These are phyloP conservation scores for Rhyacophila brunnea DNA, from an alignment of 1,140 invertebrate genomes.

Conservation along the genomic window DNA sequence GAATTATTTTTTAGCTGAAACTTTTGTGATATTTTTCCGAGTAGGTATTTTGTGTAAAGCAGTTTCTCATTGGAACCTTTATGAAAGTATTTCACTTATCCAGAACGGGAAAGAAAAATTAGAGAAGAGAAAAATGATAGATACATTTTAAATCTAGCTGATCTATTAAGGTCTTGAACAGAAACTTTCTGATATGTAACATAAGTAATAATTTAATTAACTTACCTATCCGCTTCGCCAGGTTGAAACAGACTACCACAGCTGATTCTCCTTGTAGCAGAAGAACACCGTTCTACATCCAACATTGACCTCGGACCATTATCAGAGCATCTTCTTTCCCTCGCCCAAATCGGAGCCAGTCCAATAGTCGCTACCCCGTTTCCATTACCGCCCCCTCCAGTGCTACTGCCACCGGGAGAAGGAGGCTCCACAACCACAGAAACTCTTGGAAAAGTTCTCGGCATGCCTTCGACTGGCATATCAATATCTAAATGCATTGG, in stretches of 20 bases:
- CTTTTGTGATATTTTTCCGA: too few species aligned
- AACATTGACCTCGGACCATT: slow-evolving; percentile 29
- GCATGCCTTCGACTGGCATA: slow-evolving; percentile 11
- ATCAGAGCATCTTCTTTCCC: slow-evolving; percentile 31
- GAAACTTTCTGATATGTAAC: too few species aligned
- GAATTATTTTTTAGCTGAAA: too few species aligned
- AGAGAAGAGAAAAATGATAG: too few species aligned
- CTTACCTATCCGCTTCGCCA: slow-evolving; percentile 58
- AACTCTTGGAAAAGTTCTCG: slow-evolving; percentile 57
- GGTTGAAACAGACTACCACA: slow-evolving; percentile 74
- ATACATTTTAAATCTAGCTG: too few species aligned
- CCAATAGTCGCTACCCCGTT: background rate
- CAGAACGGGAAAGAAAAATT: too few species aligned
- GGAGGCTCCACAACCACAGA: slow-evolving; percentile 70
- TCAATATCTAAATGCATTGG: slow-evolving; percentile 22
- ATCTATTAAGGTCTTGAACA: too few species aligned
- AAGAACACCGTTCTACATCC: slow-evolving; percentile 31
- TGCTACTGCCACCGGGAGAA: slow-evolving; percentile 56
- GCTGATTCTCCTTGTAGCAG: slow-evolving; percentile 74
- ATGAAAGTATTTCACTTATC: too few species aligned
- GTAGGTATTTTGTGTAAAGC: too few species aligned
- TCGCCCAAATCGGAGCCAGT: slow-evolving; percentile 24
- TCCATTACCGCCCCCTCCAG: slow-evolving; percentile 6
- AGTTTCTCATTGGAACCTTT: too few species aligned
- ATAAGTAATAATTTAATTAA: too few species aligned